A percentile compares a stretch with the other conserved stretches of the same genome.
These are phyloP conservation scores for Azorinus chamasolen DNA, from an alignment of 2,888 invertebrate genomes.

Conservation along the genomic window DNA sequence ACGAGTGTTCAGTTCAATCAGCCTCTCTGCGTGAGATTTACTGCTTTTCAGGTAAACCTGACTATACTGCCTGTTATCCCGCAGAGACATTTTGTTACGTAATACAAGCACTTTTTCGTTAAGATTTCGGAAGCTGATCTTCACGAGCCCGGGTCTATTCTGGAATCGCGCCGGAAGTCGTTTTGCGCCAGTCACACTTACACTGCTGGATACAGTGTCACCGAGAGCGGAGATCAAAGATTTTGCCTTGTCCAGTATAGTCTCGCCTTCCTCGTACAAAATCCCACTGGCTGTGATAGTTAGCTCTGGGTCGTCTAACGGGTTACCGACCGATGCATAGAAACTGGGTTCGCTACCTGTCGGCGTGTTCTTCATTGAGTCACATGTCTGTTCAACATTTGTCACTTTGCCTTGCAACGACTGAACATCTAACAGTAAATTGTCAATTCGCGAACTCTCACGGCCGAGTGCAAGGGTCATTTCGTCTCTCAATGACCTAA, in stretches of 20 bases:
- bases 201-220: not conserved
- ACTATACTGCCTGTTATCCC: not conserved
- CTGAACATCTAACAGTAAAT: conserved; percentile 2
- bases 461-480: not conserved
- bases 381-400: not conserved
- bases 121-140: not conserved
- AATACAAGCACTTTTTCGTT: not conserved
- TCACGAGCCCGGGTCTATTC: not conserved
- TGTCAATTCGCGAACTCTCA: conserved; percentile 1
- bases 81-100: not conserved
- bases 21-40: conserved; percentile 6
- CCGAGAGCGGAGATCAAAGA: not conserved
- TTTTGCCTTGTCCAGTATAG: not conserved
- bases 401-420: not conserved
- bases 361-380: too few species aligned
- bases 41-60: conserved; percentile 4
- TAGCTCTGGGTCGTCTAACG: conserved; percentile 3
- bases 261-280: not conserved
- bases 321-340: not conserved
- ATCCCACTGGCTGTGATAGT: conserved; percentile 3
- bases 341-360: not conserved
- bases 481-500: not conserved
- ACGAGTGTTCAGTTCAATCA: conserved; percentile 1
- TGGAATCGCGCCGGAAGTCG: not conserved
- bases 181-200: not conserved